phyloP scores from a whole-genome alignment of 1,140 invertebrate species.

The Drosophila sproati region DNA sequence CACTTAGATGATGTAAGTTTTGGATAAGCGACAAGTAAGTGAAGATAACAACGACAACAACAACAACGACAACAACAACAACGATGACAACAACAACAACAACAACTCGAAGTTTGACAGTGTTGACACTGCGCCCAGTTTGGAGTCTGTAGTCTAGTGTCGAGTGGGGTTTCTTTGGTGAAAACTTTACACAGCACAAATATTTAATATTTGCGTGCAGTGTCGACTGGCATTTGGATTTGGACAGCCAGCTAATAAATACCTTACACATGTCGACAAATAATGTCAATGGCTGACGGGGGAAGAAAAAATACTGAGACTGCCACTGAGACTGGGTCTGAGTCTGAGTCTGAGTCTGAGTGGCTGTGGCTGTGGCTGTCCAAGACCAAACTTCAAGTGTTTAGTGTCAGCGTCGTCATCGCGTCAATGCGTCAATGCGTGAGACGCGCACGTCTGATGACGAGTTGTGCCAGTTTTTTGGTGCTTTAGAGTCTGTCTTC shows the following conservation, averaged over 20 bases:
- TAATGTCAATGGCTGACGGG: conserved; percentile 69
- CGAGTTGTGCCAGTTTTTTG: conserved; percentile 56
- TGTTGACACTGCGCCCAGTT: conserved; percentile 63
- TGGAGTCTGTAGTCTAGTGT: neutral
- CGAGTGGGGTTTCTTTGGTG: conserved; percentile 40
- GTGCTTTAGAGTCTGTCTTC: conserved; percentile 19
- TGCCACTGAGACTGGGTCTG: conserved; percentile 14
- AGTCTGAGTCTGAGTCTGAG: conserved; percentile 37
- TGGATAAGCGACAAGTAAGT: conserved; percentile 53
- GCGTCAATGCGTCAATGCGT: conserved; percentile 46
- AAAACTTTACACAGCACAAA: conserved; percentile 72
- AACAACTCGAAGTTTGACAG: conserved; percentile 12
- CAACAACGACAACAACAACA: neutral
- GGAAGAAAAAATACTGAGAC: no score
- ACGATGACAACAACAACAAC: neutral
- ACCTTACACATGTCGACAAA: conserved; percentile 81
- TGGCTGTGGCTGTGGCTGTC: conserved; percentile 29
- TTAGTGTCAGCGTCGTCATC: conserved; percentile 26
- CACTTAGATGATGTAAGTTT: conserved; percentile 72
- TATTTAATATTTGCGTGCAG: conserved; percentile 75
- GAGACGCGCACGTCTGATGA: conserved; percentile 33
- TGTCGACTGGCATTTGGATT: conserved; percentile 69
- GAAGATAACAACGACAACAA: conserved; percentile 7
- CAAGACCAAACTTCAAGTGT: conserved; percentile 38
- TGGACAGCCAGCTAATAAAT: conserved; percentile 78